A percentile compares a stretch with the other conserved stretches of the same genome.
phyloP scores from a whole-genome alignment of 1,140 invertebrate genomes.

The Stegodyphus dumicola region DNA sequence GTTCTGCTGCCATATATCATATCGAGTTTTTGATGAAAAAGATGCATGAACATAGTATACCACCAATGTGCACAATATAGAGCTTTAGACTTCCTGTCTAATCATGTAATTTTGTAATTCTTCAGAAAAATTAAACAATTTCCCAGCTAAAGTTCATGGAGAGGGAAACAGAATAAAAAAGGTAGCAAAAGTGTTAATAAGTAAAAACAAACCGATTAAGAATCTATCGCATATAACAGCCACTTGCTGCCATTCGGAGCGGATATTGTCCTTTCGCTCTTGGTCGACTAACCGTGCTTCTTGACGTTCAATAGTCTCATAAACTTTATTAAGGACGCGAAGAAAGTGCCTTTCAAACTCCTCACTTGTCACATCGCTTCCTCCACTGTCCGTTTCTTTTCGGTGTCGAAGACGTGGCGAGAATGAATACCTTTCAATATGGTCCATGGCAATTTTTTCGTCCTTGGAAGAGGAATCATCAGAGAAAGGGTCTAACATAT shows the following conservation, averaged over 20 bases:
- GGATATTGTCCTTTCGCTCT: constrained; percentile 72
- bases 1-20: no score
- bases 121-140: no score
- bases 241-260: constrained; percentile 72
- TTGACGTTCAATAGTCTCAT: constrained; percentile 67
- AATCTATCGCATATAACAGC: constrained; percentile 73
- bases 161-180: constrained; percentile 69
- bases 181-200: constrained; percentile 68
- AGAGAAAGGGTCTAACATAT: constrained; percentile 5
- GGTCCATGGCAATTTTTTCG: constrained; percentile 36
- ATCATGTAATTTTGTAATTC: no score
- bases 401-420: constrained; percentile 35
- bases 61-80: no score
- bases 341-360: constrained; percentile 63
- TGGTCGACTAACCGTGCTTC: constrained; percentile 72
- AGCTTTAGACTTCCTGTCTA: no score
- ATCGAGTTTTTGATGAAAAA: no score
- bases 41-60: no score
- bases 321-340: constrained; percentile 66
- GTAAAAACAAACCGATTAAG: constrained; percentile 74
- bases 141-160: constrained; percentile 44
- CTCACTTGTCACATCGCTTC: constrained; percentile 21
- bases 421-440: constrained; percentile 46
- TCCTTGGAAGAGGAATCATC: constrained; percentile 31
- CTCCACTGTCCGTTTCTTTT: constrained; percentile 34